Conservation (phyloP, 2,888 invertebrate genomes). For the Elgonia sp. region DNA sequence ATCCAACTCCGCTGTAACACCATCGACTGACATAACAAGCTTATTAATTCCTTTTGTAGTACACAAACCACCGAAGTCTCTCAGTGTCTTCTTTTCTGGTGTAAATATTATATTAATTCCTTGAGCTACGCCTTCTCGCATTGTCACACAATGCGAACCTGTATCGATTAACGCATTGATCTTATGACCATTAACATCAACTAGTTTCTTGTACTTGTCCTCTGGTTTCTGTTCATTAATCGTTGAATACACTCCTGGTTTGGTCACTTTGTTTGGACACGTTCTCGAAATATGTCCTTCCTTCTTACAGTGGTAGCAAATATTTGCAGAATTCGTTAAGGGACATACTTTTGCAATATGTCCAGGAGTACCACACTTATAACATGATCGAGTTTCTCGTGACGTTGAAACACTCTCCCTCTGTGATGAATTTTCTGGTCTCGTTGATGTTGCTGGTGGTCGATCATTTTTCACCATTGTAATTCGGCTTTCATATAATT, state of each 20-base stretch:
- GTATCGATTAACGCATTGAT: conserved; percentile 18
- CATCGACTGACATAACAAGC: not conserved
- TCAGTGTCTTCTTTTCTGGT: not conserved
- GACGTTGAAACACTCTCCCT: no score
- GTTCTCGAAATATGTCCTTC: conserved; percentile 15
- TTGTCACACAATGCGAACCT: conserved; percentile 6
- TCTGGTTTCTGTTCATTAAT: not conserved
- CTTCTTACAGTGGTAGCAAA: conserved; percentile 8
- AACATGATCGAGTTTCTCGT: not conserved
- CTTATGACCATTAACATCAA: not conserved
- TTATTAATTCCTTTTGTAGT: not conserved
- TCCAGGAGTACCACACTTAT: not conserved
- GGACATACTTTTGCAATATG: not conserved
- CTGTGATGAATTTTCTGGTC: not conserved
- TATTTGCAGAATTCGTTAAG: not conserved
- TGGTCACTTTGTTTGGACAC: not conserved
- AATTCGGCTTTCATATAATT: conserved; percentile 11
- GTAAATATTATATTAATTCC: not conserved
- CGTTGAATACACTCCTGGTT: not conserved
- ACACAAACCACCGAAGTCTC: not conserved
- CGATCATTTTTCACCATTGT: not conserved
- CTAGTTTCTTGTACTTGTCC: not conserved
- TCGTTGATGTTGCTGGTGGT: not conserved
- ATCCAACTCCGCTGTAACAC: not conserved
- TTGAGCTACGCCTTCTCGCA: conserved; percentile 5